Percentiles rank a stretch among this genome's conserved stretches.
These are phyloP conservation scores for Epinephelus coioides DNA, from an alignment of 2,797 vertebrate species.

Conservation along the genomic window DNA sequence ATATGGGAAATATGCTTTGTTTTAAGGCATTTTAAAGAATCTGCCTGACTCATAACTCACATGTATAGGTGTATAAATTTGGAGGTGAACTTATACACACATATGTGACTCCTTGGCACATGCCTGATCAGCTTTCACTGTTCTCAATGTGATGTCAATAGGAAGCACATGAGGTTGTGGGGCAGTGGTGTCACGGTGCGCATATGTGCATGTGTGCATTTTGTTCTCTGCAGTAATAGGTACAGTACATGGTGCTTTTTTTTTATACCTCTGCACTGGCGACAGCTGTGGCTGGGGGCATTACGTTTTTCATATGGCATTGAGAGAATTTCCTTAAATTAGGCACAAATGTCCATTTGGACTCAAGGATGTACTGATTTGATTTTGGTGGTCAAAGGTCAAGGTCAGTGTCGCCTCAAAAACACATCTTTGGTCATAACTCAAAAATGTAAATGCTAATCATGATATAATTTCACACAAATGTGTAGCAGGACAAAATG, in stretches of 20 bases:
- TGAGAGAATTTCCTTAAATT: no score
- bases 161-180: conserved; percentile 53
- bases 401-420: no score
- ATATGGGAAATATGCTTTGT: conserved; percentile 57
- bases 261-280: neutral
- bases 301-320: no score
- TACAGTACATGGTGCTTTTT: conserved; percentile 1
- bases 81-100: conserved; percentile 60
- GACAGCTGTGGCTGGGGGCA: no score
- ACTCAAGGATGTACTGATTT: no score
- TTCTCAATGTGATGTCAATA: conserved; percentile 66
- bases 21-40: conserved; percentile 68
- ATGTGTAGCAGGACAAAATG: no score
- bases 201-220: neutral
- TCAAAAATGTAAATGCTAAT: no score
- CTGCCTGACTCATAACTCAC: conserved; percentile 73
- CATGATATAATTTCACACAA: no score
- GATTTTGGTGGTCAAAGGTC: no score
- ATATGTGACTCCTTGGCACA: conserved; percentile 57
- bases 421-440: no score
- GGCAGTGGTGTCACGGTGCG: conserved; percentile 13
- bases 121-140: conserved; percentile 65
- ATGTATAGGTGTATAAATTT: conserved; percentile 77
- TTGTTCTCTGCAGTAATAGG: conserved; percentile 7
- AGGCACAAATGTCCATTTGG: no score